These are phyloP conservation scores for Paratrypauchen microcephalus DNA, from an alignment of 2,797 vertebrate species.

Conservation along the genomic window DNA sequence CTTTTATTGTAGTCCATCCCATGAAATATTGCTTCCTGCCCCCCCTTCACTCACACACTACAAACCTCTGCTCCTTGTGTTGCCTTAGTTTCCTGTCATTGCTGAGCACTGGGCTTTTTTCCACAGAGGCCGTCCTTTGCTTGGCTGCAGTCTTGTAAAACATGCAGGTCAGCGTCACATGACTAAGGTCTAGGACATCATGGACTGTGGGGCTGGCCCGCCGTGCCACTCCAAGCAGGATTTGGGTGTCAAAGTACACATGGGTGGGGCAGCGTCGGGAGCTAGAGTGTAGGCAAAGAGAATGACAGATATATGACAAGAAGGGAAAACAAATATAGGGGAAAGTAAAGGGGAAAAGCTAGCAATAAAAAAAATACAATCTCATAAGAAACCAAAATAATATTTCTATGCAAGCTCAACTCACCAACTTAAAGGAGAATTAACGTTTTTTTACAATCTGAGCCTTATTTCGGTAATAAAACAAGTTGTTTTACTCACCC, in stretches of 20 bases:
- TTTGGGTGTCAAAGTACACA: conserved; percentile 63
- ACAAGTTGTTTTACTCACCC: too few species aligned
- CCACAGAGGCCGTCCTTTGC: conserved; percentile 51
- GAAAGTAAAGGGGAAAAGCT: conserved; percentile 21
- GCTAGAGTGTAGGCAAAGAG: conserved; percentile 29
- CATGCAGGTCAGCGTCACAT: conserved; percentile 71
- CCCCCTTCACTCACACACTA: conserved; percentile 22
- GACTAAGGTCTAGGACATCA: conserved; percentile 64
- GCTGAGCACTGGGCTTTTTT: conserved; percentile 52
- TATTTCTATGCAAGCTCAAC: conserved; percentile 24
- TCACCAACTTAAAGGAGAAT: too few species aligned
- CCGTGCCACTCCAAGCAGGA: conserved; percentile 31
- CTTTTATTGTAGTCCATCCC: conserved; percentile 58
- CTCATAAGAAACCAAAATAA: not conserved
- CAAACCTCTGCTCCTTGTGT: conserved; percentile 30
- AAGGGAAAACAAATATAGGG: conserved; percentile 14
- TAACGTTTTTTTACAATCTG: too few species aligned
- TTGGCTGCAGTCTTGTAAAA: conserved; percentile 70
- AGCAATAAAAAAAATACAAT: conserved; percentile 29
- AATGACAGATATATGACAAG: conserved; percentile 18
- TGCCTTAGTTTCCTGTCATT: conserved; percentile 68
- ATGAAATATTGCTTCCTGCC: conserved; percentile 71
- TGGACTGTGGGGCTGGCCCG: conserved; percentile 28
- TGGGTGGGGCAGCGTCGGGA: conserved; percentile 51
- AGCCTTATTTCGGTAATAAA: too few species aligned